Percentiles rank a stretch among this genome's conserved stretches.
phyloP scores from a whole-genome alignment of 2,797 vertebrate genomes.

The Perodicticus potto region DNA sequence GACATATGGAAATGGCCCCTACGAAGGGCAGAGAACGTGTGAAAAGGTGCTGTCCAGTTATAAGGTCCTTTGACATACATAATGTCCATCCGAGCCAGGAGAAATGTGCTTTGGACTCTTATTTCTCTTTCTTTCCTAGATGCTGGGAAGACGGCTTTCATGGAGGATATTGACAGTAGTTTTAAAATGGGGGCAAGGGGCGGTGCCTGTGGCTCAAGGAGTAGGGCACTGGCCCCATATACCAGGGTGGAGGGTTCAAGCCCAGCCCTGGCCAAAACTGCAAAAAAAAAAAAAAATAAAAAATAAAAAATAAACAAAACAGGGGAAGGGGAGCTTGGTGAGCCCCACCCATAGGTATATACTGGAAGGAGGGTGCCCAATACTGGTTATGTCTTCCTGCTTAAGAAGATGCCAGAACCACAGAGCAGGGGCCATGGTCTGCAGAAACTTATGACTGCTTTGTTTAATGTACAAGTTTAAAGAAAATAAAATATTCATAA shows the following conservation, averaged over 20 bases:
- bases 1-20: not conserved
- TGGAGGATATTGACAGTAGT: not conserved
- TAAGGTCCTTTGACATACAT: not conserved
- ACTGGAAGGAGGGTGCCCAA: not conserved
- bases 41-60: not conserved
- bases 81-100: not conserved
- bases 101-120: constrained; percentile 23
- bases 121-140: constrained; percentile 45
- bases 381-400: not conserved
- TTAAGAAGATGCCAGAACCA: not conserved
- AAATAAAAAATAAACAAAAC: no score
- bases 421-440: not conserved
- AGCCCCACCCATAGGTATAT: not conserved
- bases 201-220: no score
- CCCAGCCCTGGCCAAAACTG: no score
- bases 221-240: no score
- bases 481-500: not conserved
- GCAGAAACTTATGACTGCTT: not conserved
- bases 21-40: not conserved
- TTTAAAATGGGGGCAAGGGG: no score
- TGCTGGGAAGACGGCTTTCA: not conserved
- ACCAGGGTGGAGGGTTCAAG: no score
- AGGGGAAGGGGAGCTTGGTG: not conserved
- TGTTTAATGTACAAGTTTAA: not conserved
- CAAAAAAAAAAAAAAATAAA: no score